These are phyloP conservation scores for Gandaritis pyraliata DNA, from an alignment of 2,888 invertebrate species.

Conservation along the genomic window DNA sequence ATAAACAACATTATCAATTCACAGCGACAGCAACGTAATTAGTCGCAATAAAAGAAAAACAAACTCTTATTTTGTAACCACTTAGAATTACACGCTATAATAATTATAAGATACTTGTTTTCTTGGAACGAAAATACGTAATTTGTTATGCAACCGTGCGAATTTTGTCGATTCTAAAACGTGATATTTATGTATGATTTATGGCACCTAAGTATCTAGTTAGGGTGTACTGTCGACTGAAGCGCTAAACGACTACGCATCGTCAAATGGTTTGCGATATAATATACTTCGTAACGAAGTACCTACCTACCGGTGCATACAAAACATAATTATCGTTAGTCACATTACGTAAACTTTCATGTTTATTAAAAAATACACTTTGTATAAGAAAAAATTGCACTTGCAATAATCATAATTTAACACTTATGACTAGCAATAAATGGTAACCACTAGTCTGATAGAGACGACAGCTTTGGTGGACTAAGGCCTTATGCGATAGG, in stretches of 20 bases:
- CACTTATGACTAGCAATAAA: too few species aligned
- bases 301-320: too few species aligned
- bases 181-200: conserved; percentile 69
- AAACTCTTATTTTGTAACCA: conserved; percentile 48
- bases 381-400: too few species aligned
- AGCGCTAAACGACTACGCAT: conserved; percentile 8
- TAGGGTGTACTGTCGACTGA: conserved; percentile 2
- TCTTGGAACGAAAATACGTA: conserved; percentile 32
- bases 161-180: conserved; percentile 54
- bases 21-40: conserved; percentile 41
- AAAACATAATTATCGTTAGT: too few species aligned
- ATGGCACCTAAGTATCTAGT: conserved; percentile 49
- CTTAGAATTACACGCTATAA: conserved; percentile 47
- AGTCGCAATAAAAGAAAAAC: conserved; percentile 47
- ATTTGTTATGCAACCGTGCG: conserved; percentile 57
- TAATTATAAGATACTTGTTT: conserved; percentile 39
- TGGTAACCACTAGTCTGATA: too few species aligned
- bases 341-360: too few species aligned
- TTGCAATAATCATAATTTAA: too few species aligned
- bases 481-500: conserved; percentile 2
- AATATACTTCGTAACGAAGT: too few species aligned
- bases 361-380: too few species aligned
- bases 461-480: conserved; percentile 3
- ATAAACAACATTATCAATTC: conserved; percentile 41
- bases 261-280: too few species aligned